Evolutionary conservation across 92 coral and sea anemone species (phyloP), one percentile per base, ranked within the genome.

Genomic region (Zoanthus solanderi): DNA sequence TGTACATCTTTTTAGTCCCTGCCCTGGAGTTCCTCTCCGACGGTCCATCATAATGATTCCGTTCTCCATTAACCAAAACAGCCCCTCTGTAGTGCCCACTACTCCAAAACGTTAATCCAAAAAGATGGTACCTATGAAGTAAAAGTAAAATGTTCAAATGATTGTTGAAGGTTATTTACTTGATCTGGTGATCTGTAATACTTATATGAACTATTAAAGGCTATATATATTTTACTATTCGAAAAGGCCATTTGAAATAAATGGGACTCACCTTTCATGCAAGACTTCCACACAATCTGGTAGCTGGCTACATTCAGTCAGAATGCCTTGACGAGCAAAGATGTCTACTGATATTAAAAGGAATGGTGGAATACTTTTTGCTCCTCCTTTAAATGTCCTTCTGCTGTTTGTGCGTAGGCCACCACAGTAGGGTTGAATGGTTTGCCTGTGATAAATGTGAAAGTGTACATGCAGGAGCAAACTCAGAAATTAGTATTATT

Each of bases 391-490:
- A 11, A 58, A 58, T 11, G n/a, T 54, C 46, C 46, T 54, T 76
- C 85, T 78, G 71, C 84, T 87, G 84, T 53, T 84, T 46, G 63
- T 87, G 45, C 89, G 75, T 73, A 77, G n/a, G 84, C 84, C 77
- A 58, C 77, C 84, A 87, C 84, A 87, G 75, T 87, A 76, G 75
- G 84, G 37, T 78, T 71, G 53, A 29, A 37, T 58, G 65, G 90
- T 87, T 75, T 34, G 66, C 45, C 90, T 87, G 57, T 78, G 69
- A 47, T 78, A 83, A 65, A 87, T 47, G 53, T 31, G 69, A 67
- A 77, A 87, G 72, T 75, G 67, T 76, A 42, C 7, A 53, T 53
- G 58, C 58, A 75, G 77, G 44, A 75, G 79, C 85, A 78, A 71
- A 69, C 37, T 69, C 72, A 8, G 14, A 28, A 69, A 69, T 69